Conservation (phyloP, 2,888 invertebrate genomes). For the Dasypolia templi region DNA sequence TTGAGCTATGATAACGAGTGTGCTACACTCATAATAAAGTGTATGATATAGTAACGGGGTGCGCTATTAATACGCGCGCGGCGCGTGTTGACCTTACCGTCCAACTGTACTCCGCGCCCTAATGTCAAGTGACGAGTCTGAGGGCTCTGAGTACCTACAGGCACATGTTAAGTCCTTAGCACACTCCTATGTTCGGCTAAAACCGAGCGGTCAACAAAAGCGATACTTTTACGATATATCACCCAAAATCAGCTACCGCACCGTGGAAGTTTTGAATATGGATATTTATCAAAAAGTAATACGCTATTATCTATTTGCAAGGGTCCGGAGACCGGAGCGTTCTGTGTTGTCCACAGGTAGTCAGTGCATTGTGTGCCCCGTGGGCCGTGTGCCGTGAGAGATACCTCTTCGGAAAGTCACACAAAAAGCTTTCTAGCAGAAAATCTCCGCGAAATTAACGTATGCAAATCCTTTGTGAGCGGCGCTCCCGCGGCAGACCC, state of each 20-base stretch:
- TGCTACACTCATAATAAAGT: not conserved
- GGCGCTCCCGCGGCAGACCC: not conserved
- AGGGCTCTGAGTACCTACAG: not conserved
- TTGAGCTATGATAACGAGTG: not conserved
- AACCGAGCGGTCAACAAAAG: too few species aligned
- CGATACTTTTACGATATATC: not conserved
- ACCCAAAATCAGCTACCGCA: not conserved
- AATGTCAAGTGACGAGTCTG: conserved; percentile 27
- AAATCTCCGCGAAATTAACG: conserved; percentile 62
- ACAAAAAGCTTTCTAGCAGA: conserved; percentile 73
- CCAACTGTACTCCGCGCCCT: conserved; percentile 19
- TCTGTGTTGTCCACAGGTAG: conserved; percentile 65
- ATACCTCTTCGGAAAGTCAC: conserved; percentile 58
- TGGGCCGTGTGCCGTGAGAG: conserved; percentile 66
- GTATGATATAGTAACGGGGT: not conserved
- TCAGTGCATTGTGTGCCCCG: conserved; percentile 39
- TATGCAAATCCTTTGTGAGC: conserved; percentile 73
- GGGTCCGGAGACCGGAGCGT: not conserved
- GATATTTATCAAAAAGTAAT: conserved; percentile 14
- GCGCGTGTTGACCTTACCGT: conserved; percentile 43
- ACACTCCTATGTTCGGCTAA: not conserved
- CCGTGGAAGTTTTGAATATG: not conserved
- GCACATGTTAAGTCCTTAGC: not conserved
- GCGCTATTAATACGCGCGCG: conserved; percentile 4
- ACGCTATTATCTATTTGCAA: conserved; percentile 20